phyloP scores from a whole-genome alignment of 2,113 vertebrate species.

The Dasypus novemcinctus region DNA sequence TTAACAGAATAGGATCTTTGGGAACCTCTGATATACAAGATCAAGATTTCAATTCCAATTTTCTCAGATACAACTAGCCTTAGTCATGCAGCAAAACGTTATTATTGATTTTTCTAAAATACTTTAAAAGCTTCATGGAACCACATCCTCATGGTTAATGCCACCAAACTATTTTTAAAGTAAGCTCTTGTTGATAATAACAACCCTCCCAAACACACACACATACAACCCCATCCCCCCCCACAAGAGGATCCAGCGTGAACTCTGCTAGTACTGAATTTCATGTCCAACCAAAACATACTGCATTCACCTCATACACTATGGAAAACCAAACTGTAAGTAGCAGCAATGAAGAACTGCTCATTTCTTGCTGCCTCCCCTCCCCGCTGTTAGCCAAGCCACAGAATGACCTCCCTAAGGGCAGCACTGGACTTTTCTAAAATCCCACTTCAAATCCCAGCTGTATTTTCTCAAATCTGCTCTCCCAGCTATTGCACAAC shows the following conservation, averaged over 20 bases:
- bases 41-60: not conserved
- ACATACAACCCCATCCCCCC: not conserved
- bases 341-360: not conserved
- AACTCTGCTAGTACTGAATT: not conserved
- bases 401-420: not conserved
- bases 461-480: not conserved
- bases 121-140: not conserved
- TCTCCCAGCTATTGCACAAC: not conserved
- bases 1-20: not conserved
- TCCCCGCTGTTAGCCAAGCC: not conserved
- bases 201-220: no score
- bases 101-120: not conserved
- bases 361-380: not conserved
- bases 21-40: not conserved
- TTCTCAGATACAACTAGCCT: not conserved
- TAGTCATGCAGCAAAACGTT: not conserved
- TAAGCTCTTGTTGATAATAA: conserved; percentile 5
- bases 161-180: conserved; percentile 5
- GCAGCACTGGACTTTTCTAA: not conserved
- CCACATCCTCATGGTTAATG: not conserved
- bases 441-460: not conserved
- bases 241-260: not conserved
- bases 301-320: not conserved
- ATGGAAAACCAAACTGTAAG: not conserved
- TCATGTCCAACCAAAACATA: not conserved